Percentiles rank a stretch among this genome's conserved stretches.
These are phyloP conservation scores for Gracilinanus agilis DNA, from an alignment of 2,113 vertebrate genomes.

Conservation along the genomic window DNA sequence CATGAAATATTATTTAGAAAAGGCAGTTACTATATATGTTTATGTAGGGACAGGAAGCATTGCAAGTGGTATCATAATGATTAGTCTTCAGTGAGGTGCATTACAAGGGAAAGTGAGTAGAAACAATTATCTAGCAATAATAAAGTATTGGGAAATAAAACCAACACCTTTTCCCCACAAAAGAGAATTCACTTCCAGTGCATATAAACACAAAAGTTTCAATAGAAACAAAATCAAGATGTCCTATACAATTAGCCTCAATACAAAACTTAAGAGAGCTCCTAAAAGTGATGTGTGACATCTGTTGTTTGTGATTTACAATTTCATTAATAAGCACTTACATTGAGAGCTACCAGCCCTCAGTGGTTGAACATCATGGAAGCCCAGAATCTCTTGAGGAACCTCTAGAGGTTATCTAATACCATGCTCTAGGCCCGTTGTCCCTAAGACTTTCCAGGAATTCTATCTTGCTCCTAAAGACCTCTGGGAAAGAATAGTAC, in stretches of 20 bases:
- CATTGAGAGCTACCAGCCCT: background rate
- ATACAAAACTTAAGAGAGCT: background rate
- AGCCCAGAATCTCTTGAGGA: background rate
- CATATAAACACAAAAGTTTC: background rate
- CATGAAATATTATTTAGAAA: background rate
- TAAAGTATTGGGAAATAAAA: background rate
- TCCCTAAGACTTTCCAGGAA: background rate
- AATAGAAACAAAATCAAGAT: background rate
- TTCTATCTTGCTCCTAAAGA: background rate
- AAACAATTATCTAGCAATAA: background rate
- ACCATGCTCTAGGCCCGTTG: background rate
- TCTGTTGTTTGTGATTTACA: background rate
- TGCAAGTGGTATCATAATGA: background rate
- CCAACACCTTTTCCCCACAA: background rate
- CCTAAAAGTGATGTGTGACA: background rate
- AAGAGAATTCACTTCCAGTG: background rate
- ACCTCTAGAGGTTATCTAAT: background rate
- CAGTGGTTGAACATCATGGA: background rate
- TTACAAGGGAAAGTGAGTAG: background rate
- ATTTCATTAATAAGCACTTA: background rate
- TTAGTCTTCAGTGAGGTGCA: background rate
- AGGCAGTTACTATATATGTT: background rate
- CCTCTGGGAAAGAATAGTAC: background rate
- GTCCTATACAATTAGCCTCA: background rate
- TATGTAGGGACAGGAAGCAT: background rate